Percentiles rank a stretch among this genome's conserved stretches.
These are phyloP conservation scores for Austrofundulus limnaeus DNA, from an alignment of 2,113 vertebrate genomes.

Conservation along the genomic window DNA sequence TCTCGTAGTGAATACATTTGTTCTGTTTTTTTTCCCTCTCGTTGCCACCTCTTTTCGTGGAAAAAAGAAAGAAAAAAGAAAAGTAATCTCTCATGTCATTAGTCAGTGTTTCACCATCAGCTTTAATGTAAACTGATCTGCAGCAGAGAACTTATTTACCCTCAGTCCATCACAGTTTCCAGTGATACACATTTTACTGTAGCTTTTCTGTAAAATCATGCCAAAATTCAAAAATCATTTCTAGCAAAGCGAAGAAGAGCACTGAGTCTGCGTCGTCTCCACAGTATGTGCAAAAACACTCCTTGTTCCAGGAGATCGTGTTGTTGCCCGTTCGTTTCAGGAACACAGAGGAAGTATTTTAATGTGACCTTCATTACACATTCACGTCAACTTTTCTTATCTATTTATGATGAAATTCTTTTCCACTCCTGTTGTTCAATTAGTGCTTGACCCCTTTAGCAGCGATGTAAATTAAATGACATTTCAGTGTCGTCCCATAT, in stretches of 20 bases:
- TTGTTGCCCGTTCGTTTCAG: slow-evolving; percentile 81
- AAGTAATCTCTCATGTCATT: too few relatives aligned
- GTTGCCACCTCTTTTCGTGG: too few relatives aligned
- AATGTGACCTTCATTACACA: slow-evolving; percentile 98
- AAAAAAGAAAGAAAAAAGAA: too few relatives aligned
- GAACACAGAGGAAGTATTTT: slow-evolving; percentile 86
- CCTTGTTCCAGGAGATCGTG: slow-evolving; percentile 60
- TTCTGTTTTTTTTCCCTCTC: too few relatives aligned
- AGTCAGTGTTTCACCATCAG: too few relatives aligned
- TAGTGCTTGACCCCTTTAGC: slow-evolving; percentile 99
- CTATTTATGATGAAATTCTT: slow-evolving; percentile 95
- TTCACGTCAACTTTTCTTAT: slow-evolving; percentile 98
- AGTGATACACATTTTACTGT: too few relatives aligned
- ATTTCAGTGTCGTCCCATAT: slow-evolving; percentile 99
- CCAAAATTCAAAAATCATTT: slow-evolving; percentile 8
- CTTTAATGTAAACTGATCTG: too few relatives aligned
- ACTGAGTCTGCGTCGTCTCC: slow-evolving; percentile 32
- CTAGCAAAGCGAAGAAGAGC: slow-evolving; percentile 49
- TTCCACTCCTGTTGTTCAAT: slow-evolving; percentile 99
- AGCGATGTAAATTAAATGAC: slow-evolving; percentile 99
- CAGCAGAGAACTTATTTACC: too few relatives aligned
- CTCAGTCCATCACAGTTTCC: too few relatives aligned
- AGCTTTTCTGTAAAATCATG: too few relatives aligned
- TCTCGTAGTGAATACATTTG: too few relatives aligned
- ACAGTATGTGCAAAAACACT: slow-evolving; percentile 37